Base-by-base conservation (phyloP, 2,888 invertebrate species). In the Callimorpha dominula region DNA sequence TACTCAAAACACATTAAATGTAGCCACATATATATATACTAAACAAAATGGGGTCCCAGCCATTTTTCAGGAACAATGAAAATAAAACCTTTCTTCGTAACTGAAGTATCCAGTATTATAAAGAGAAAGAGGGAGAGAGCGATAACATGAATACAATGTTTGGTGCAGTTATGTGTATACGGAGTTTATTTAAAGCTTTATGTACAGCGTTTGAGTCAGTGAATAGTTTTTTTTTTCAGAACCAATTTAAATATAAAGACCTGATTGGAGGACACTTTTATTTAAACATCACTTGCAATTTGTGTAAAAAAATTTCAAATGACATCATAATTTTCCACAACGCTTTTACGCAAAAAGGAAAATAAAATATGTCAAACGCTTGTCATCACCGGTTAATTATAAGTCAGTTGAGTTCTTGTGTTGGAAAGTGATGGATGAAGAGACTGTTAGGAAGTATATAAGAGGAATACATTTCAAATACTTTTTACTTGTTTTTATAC, bases 221-320 rank as follows among this genome's bases (percentile, higher is more conserved):
- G 17, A 49, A 3, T 12, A 7, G 4, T 2, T 64, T 64, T 81
- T 75, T 80, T 83, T 80, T 78, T 52, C 50, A 70, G 67, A 12
- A 14, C 64, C 57, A 65, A 20, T 12, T 20, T n/a, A 4, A 40
- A 15, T 64, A 15, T 14, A 31, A 31, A 60, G 12, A 7, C 49
- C 17, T 68, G 40, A 43, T 65, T 70, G 71, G 6, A 57, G 49
- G 68, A 57, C 57, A 49, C 67, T n/a, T 64, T 52, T 68, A 64
- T 70, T 70, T 43, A 64, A 43, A 64, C 20, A 52, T 70, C 64
- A 70, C 52, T 52, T 50, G n/a, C 70, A 70, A 64, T 70, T 70
- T 70, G 63, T 9, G 14, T 14, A 8, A 42, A 50, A 12, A 52
- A 43, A 52, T 52, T 70, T 15, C 7, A 12, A 65, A 54, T 43